Evolutionary conservation across 2,113 vertebrate genomes (phyloP), one percentile per base, ranked within the genome.

Genomic region (Pithys albifrons): DNA sequence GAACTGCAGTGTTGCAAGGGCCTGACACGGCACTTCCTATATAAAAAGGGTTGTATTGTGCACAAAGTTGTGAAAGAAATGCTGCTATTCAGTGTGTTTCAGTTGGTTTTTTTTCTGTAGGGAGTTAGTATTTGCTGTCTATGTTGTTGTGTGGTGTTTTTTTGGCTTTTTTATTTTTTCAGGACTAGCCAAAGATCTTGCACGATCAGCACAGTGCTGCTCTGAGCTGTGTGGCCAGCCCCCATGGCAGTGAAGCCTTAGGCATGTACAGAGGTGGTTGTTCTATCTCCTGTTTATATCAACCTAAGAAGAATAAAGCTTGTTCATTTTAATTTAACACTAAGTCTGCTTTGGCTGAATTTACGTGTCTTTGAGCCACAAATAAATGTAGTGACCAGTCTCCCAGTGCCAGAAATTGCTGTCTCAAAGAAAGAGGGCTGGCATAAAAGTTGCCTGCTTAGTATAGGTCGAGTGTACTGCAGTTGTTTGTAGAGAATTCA

Each of bases 21-120:
- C 76, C 96, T 96, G 92, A 94, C 85, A 1, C 14, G 23, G 92
- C 82, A 37, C 79, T 95, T 93, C 24, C 69, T 61, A 5, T 39
- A 84, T 51, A 27, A 77, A 93, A 96, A 91, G 55, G 39, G 14
- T 43, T 91, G 82, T 83, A 87, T 81, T 96, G 88, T 96, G 65
- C 73, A 65, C 48, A 41, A 80, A 93, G 88, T 84, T 91, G 55
- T 93, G 83, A 93, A 86, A 95, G 88, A 96, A 94, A 75, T 0
- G 1, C 69, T 90, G 90, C 69, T 54, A 55, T 85, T 95, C 93
- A 91, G 43, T 83, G 59, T 22, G 45, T 48, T 93, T 96, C 72
- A 90, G 85, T 83, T 88, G 52, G 25, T 19, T 12, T 76, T 74
- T 92, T 92, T 79, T 70, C 82, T 86, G 79, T 25, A 58, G 85